Evolutionary conservation across 1,140 invertebrate genomes (phyloP), one percentile per base, ranked within the genome.

Genomic region (Trichonephila clavipes): DNA sequence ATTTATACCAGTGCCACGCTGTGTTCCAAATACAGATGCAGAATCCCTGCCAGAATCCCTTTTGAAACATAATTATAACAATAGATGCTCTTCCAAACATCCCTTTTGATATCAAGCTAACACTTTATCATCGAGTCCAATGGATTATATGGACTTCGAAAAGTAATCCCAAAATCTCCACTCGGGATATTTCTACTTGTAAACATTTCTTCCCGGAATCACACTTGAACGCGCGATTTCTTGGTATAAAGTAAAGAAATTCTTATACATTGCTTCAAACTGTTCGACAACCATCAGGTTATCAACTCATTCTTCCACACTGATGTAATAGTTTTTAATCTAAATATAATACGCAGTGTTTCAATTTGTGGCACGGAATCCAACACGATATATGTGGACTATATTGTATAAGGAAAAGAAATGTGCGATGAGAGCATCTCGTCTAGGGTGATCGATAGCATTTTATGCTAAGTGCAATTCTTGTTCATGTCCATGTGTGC

Each of bases 11-110:
- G 12, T 14, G 28, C 72, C 72, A 77, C 28, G 40, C 72, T 19
- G n/a, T 8, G 81, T 51, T 51, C 44, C 44, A 83, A 83, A 83
- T 83, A 58, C 81, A 83, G 81, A 83, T 83, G 34, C 16, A 16
- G 62, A 18, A 19, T n/a, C 62, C 21, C 18, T 64, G 62, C 62
- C 62, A 64, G 62, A 64, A 6, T 18, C 62, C 62, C 62, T 18
- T 64, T 18, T 21, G 7, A 64, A 18, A 64, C 62, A 64, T 64
- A 64, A 64, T 21, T 64, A 64, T 64, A 21, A 64, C 62, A 64
- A 64, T 64, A 64, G 62, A 51, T 51, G 51, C 10, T 51, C 51
- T 12, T 51, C 51, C 51, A 7, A 7, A 51, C 8, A 51, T 51
- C 51, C 51, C 7, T 51, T 51, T 51, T 51, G 51, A 51, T 51